Evolutionary conservation across 35 echinoderm and acorn worm genomes (phyloP).

Genomic region (Ptychodera flava): DNA sequence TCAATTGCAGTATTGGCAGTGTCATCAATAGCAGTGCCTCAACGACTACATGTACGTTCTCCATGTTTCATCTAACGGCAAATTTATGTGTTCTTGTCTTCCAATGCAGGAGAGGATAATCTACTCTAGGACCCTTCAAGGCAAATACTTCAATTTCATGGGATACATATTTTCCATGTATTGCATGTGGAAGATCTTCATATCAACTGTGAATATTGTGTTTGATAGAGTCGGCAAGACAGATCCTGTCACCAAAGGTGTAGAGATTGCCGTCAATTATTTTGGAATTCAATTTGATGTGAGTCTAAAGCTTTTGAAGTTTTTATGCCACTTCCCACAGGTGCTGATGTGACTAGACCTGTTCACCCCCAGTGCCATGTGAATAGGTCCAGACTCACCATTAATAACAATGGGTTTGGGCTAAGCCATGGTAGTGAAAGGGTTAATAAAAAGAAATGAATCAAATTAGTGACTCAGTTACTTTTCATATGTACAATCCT

Average conservation of each 20-base stretch:
- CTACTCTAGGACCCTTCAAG: conserved; percentile 83
- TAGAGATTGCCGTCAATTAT: conserved; percentile 73
- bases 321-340: too few relatives aligned
- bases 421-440: too few relatives aligned
- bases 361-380: too few relatives aligned
- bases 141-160: conserved; percentile 92
- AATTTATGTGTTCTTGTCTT: conserved; percentile 10
- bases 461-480: too few relatives aligned
- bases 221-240: conserved; percentile 97
- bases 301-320: too few relatives aligned
- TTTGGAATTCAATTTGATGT: conserved; percentile 93
- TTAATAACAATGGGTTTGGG: not conserved
- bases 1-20: not conserved
- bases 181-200: conserved; percentile 95
- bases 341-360: not conserved
- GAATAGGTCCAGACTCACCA: not conserved
- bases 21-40: not conserved
- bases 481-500: too few relatives aligned
- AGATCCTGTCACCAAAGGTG: conserved; percentile 86
- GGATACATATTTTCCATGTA: conserved; percentile 96
- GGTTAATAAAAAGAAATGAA: too few relatives aligned
- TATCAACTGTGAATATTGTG: conserved; percentile 95
- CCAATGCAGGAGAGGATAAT: conserved; percentile 71
- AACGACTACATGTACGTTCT: not conserved
- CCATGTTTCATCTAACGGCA: too few relatives aligned